A percentile compares a stretch with the other conserved stretches of the same genome.
These are phyloP conservation scores for Camponotus vicinus DNA, from an alignment of 1,140 invertebrate genomes.

Conservation along the genomic window DNA sequence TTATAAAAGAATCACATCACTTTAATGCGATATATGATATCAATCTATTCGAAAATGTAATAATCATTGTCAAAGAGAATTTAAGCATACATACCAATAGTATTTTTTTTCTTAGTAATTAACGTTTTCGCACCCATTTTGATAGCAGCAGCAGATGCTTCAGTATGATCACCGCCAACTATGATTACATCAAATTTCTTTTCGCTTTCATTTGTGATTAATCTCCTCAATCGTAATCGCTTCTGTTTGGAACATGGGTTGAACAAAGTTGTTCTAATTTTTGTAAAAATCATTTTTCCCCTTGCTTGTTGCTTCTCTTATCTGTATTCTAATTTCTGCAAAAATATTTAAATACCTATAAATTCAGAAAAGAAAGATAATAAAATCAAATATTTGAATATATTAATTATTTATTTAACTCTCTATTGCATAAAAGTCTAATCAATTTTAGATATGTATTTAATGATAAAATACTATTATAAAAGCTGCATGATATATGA, in stretches of 20 bases:
- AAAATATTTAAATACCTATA: background rate
- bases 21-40: no score
- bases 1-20: no score
- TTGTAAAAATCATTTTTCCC: conserved; percentile 71
- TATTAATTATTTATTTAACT: background rate
- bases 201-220: conserved; percentile 37
- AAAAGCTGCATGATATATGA: no score
- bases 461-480: no score
- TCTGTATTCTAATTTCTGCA: conserved; percentile 20
- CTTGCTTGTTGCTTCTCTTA: background rate
- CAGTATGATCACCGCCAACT: conserved; percentile 97
- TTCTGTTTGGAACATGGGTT: background rate
- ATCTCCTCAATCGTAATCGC: conserved; percentile 47
- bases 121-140: conserved; percentile 95
- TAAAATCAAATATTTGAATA: background rate
- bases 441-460: no score
- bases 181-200: conserved; percentile 92
- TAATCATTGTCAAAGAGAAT: background rate
- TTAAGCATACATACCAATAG: conserved; percentile 89
- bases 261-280: conserved; percentile 56
- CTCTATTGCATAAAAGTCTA: conserved; percentile 5
- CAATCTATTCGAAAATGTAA: background rate
- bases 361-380: background rate
- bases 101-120: conserved; percentile 96
- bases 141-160: conserved; percentile 94